Evolutionary conservation across 2,888 invertebrate species (phyloP).

Genomic region (Drosophila mimetica): DNA sequence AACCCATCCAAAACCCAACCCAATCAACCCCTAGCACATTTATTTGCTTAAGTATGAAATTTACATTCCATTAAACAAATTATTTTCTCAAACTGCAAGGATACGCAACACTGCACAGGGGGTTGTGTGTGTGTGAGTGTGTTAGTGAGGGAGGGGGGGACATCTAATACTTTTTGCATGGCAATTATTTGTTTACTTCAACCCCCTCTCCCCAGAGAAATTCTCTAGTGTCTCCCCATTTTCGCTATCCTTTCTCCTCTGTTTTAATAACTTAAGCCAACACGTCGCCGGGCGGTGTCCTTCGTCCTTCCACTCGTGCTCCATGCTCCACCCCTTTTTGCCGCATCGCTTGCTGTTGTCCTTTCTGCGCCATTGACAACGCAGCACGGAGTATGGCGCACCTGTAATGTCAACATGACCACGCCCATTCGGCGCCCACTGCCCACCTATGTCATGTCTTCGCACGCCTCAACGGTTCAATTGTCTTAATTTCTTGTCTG

Average conservation of each 20-base stretch:
- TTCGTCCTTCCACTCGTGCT: neutral
- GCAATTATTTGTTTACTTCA: conserved; percentile 75
- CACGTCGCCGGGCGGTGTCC: conserved; percentile 54
- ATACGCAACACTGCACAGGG: conserved; percentile 45
- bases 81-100: conserved; percentile 69
- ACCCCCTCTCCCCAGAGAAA: conserved; percentile 34
- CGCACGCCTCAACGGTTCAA: conserved; percentile 81
- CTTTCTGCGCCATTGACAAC: conserved; percentile 77
- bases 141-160: neutral
- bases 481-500: conserved; percentile 81
- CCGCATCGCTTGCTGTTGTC: conserved; percentile 56
- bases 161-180: conserved; percentile 77
- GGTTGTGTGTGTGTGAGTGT: neutral
- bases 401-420: conserved; percentile 77
- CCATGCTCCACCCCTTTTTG: neutral
- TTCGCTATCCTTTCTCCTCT: conserved; percentile 38
- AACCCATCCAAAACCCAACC: neutral
- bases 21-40: conserved; percentile 43
- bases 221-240: conserved; percentile 18
- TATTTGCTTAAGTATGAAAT: conserved; percentile 79
- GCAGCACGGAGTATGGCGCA: conserved; percentile 61
- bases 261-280: conserved; percentile 79
- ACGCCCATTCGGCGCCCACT: conserved; percentile 57
- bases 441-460: conserved; percentile 56
- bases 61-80: conserved; percentile 81